Evolutionary conservation across 53 echinoderm and acorn worm genomes (phyloP).

Genomic region (Crossaster papposus): DNA sequence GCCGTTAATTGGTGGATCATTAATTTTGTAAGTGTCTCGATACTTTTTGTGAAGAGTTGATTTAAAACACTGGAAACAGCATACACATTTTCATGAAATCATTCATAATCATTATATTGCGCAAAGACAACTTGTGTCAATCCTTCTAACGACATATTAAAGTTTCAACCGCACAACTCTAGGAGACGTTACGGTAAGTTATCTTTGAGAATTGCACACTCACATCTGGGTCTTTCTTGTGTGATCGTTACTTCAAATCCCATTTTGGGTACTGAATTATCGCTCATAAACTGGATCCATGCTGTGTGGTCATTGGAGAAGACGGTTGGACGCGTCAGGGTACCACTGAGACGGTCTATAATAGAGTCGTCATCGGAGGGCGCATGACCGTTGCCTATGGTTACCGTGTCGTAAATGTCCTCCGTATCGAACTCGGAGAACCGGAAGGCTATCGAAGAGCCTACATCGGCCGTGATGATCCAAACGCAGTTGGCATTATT

Average conservation of each 20-base stretch:
- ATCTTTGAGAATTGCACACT: too few relatives aligned
- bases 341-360: conserved; percentile 5
- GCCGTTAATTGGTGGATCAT: too few relatives aligned
- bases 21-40: too few relatives aligned
- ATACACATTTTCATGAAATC: neutral
- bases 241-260: conserved; percentile 25
- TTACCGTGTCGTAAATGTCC: conserved; percentile 9
- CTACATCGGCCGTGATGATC: conserved; percentile 5
- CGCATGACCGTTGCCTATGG: conserved; percentile 39
- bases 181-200: too few relatives aligned
- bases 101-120: neutral
- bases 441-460: neutral
- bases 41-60: too few relatives aligned
- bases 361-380: neutral
- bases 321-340: neutral
- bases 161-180: too few relatives aligned
- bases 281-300: conserved; percentile 32
- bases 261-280: neutral
- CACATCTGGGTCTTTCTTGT: neutral
- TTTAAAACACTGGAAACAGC: too few relatives aligned
- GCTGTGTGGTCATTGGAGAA: neutral
- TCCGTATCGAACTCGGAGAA: conserved; percentile 22
- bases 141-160: too few relatives aligned
- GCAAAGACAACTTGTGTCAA: too few relatives aligned
- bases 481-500: conserved; percentile 29